Base-by-base conservation (phyloP, 2,113 vertebrate species). In the Gallinago media region DNA sequence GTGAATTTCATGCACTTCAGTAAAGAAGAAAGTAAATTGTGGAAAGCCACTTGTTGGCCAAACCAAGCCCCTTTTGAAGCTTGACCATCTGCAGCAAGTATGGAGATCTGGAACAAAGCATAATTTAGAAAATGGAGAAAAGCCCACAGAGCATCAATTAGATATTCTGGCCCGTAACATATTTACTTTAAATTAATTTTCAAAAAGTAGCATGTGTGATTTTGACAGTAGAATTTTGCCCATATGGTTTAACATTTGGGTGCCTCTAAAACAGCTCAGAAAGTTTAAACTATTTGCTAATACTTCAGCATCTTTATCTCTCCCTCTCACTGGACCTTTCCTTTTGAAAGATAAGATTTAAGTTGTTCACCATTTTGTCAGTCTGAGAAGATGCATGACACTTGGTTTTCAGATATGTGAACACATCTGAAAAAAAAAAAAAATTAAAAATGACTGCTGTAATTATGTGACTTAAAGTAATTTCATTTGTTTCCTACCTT, bases 161-260 rank as follows among this genome's bases (percentile, higher is more conserved):
- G 19, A 56, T 46, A 79, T 44, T 95, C 58, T 96, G 36, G 22
- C 36, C 88, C 5, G 15, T 40, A 62, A 82, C 29, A 36, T 81
- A 82, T 66, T 88, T 94, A 62, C 34, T 91, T 92, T 72, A 93
- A 96, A 78, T 87, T 86, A 82, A 92, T 92, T 88, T 93, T 89
- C 44, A 81, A 49, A 68, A 70, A 75, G 67, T 27, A 86, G 31
- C 61, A 78, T 88, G 75, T 91, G 83, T 95, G 83, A 20, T 93
- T 91, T 84, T 93, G 79, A 86, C 52, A 84, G 79, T 31, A 78
- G 49, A 85, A 84, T 78, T 91, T 88, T 89, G 38, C 65, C 91
- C 93, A 89, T 68, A 78, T 78, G 80, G 9, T 8, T 96, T 89
- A 91, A 81, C 61, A 65, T 91, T 94, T 94, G 73, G 26, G 26